Evolutionary conservation across 2,797 vertebrate species (phyloP), one percentile per base, ranked within the genome.

Genomic region (Streptopelia turtur): DNA sequence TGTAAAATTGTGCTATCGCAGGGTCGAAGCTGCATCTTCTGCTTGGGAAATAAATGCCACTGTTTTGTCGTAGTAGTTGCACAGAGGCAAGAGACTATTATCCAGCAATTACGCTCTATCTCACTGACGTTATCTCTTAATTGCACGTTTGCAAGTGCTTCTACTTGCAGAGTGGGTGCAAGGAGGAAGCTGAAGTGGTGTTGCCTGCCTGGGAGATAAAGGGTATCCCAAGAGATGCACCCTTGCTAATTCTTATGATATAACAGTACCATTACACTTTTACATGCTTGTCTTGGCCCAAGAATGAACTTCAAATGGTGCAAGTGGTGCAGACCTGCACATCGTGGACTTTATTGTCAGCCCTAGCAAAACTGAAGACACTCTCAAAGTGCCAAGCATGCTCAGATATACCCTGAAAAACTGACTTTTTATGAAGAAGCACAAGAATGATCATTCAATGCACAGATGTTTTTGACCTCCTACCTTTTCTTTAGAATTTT

Each of bases 61-160:
- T 90, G 85, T 78, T 83, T 86, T 92, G 92, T 86, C 6, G 0
- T 45, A 66, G 70, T 69, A 77, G 49, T 24, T 92, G 13, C 21
- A 30, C 2, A 84, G 86, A 94, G 87, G 86, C 79, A 89, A 83
- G 79, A 70, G 89, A 66, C 64, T 72, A 95, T 95, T 95, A 95
- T 39, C 76, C 88, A 86, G 78, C 83, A 92, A 91, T 96, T 94
- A 94, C 9, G 25, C n/a, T 92, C 84, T 68, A 61, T 90, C 92
- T 93, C 47, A 2, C 65, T 7, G 79, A 77, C 2, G 1, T 94
- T 96, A 93, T 95, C 96, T 91, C 86, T 66, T 94, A 94, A 95
- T 85, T 97, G 93, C 55, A 45, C 6, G 5, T 91, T 95, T 87
- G 91, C 68, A 72, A 87, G 79, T 89, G 65, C 63, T 83, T 74